A percentile compares a stretch with the other conserved stretches of the same genome.
Evolutionary conservation across 2,888 invertebrate species (phyloP).

Genomic region (Buathra laborator): DNA sequence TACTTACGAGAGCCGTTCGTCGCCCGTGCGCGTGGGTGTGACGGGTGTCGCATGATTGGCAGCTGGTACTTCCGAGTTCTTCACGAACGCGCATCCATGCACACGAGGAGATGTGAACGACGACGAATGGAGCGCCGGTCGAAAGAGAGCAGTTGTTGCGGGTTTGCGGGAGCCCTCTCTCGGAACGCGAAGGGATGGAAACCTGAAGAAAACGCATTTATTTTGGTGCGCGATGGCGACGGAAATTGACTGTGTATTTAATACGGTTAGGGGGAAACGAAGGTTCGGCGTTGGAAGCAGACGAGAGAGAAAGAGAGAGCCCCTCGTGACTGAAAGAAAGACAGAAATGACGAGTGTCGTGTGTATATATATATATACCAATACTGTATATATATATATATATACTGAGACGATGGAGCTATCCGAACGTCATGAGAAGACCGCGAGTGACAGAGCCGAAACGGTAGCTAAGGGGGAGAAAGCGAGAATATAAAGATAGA

Average conservation of each 20-base stretch:
- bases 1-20: slow-evolving; percentile 62
- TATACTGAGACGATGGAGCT: slow-evolving; percentile 41
- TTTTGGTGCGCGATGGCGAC: slow-evolving; percentile 70
- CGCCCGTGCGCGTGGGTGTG: slow-evolving; percentile 67
- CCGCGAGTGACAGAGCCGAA: slow-evolving; percentile 28
- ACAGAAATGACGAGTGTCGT: slow-evolving; percentile 43
- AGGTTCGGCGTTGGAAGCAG: not conserved
- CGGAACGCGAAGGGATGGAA: slow-evolving; percentile 56
- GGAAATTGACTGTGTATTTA: slow-evolving; percentile 72
- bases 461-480: slow-evolving; percentile 42
- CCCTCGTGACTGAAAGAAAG: slow-evolving; percentile 2
- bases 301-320: slow-evolving; percentile 6
- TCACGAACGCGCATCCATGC: slow-evolving; percentile 45
- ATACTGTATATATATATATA: no score
- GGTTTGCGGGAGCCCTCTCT: slow-evolving; percentile 62
- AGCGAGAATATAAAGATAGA: slow-evolving; percentile 42
- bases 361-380: not conserved
- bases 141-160: slow-evolving; percentile 26
- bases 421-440: slow-evolving; percentile 30
- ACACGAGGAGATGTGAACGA: slow-evolving; percentile 40
- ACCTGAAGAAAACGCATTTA: slow-evolving; percentile 59
- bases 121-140: slow-evolving; percentile 13
- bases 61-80: slow-evolving; percentile 71
- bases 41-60: slow-evolving; percentile 75
- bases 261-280: slow-evolving; percentile 12